Percentiles rank a stretch among this genome's conserved stretches.
phyloP scores from a whole-genome alignment of 2,888 invertebrate species.

The Hipparchia sbordonii region DNA sequence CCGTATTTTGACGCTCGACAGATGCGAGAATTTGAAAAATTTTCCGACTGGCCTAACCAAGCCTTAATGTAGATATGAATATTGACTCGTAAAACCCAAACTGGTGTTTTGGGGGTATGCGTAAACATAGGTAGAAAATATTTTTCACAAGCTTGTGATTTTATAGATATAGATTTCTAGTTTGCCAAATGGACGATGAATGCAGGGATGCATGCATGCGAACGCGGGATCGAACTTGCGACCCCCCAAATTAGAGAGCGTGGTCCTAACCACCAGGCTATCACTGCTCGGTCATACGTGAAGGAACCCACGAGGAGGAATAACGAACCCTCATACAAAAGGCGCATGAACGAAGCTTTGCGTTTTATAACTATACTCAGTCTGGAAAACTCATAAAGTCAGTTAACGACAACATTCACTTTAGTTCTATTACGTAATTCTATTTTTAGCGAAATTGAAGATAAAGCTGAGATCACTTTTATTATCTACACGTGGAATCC shows the following conservation, averaged over 20 bases:
- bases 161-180: too few species aligned
- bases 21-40: too few species aligned
- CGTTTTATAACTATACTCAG: constrained; percentile 33
- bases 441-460: constrained; percentile 41
- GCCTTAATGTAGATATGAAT: too few species aligned
- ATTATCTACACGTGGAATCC: constrained; percentile 3
- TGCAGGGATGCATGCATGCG: too few species aligned
- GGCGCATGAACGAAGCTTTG: constrained; percentile 23
- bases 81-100: too few species aligned
- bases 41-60: too few species aligned
- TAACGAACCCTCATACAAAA: constrained; percentile 38
- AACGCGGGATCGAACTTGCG: too few species aligned
- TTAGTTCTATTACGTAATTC: constrained; percentile 37
- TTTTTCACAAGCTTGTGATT: neutral
- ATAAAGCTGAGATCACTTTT: constrained; percentile 28
- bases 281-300: neutral
- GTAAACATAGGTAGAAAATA: neutral
- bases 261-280: too few species aligned
- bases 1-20: too few species aligned
- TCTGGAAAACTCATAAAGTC: constrained; percentile 41
- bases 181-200: too few species aligned
- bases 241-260: too few species aligned
- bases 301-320: constrained; percentile 1
- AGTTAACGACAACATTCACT: constrained; percentile 41
- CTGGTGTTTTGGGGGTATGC: too few species aligned